Evolutionary conservation across 2,888 invertebrate species (phyloP).

Genomic region (Catotricha subobsoleta): DNA sequence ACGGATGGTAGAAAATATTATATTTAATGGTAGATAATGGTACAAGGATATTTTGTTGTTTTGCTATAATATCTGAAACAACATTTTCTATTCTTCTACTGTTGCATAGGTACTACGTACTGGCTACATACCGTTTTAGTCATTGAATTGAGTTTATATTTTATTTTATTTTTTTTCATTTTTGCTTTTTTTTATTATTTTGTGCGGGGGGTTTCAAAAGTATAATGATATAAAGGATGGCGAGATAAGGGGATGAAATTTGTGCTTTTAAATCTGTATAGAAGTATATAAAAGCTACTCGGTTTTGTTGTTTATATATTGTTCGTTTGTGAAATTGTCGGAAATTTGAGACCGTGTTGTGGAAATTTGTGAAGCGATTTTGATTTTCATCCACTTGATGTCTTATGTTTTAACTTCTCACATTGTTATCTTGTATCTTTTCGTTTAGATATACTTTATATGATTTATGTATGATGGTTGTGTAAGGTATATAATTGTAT

Average conservation of each 20-base stretch:
- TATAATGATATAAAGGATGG: too few relatives aligned
- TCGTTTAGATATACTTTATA: too few relatives aligned
- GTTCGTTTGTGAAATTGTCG: slow-evolving; percentile 3
- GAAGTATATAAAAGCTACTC: slow-evolving; percentile 2
- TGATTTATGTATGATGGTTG: too few relatives aligned
- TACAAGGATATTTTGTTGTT: slow-evolving; percentile 1
- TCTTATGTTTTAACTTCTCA: background rate
- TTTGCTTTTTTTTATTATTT: too few relatives aligned
- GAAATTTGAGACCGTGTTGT: slow-evolving; percentile 4
- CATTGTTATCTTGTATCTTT: background rate
- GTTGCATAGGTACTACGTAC: background rate
- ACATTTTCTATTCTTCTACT: slow-evolving; percentile 4
- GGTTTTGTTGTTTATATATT: slow-evolving; percentile 2
- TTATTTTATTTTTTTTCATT: too few relatives aligned
- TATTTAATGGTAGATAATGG: background rate
- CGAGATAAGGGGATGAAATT: background rate
- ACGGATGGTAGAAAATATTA: background rate
- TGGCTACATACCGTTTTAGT: slow-evolving; percentile 1
- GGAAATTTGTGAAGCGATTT: slow-evolving; percentile 3
- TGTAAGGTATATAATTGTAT: too few relatives aligned
- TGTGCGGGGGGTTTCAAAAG: too few relatives aligned
- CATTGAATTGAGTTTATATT: background rate
- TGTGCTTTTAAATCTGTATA: slow-evolving; percentile 3
- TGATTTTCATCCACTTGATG: slow-evolving; percentile 1
- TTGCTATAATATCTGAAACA: slow-evolving; percentile 1